Evolutionary conservation across 2,797 vertebrate species (phyloP).

Genomic region (Sebastes steindachneri): DNA sequence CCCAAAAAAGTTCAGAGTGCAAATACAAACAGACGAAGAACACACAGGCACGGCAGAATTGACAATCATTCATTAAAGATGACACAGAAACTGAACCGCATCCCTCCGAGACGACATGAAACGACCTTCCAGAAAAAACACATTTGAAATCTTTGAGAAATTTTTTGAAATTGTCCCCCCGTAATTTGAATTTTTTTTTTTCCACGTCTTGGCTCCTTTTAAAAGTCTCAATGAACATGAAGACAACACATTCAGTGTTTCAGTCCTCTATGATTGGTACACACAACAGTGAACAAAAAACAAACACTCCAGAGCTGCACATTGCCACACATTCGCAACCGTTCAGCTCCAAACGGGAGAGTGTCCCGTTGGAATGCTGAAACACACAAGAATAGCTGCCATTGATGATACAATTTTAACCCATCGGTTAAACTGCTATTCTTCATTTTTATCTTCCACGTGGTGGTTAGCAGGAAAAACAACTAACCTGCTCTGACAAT

Average conservation of each 20-base stretch:
- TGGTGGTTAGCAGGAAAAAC: neutral
- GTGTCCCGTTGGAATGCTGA: conserved; percentile 53
- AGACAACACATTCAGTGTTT: conserved; percentile 30
- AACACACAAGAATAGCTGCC: conserved; percentile 77
- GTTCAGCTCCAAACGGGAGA: conserved; percentile 34
- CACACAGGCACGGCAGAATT: conserved; percentile 79
- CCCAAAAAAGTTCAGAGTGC: conserved; percentile 72
- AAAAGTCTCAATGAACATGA: conserved; percentile 20
- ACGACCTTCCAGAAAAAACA: conserved; percentile 48
- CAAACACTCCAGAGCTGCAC: conserved; percentile 27
- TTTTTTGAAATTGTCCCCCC: conserved; percentile 20
- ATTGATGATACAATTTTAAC: conserved; percentile 53
- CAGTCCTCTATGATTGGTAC: conserved; percentile 31
- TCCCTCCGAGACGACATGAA: conserved; percentile 65
- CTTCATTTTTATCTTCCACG: conserved; percentile 27
- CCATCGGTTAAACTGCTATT: conserved; percentile 40
- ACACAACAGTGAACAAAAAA: conserved; percentile 1
- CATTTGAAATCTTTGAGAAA: conserved; percentile 54
- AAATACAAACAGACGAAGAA: conserved; percentile 77
- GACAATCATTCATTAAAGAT: conserved; percentile 78
- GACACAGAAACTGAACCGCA: conserved; percentile 66
- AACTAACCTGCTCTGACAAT: conserved; percentile 8
- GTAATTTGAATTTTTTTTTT: neutral
- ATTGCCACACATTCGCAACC: conserved; percentile 58
- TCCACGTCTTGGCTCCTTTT: conserved; percentile 9